Conservation (phyloP, 2,888 invertebrate genomes). For the Amphipoea oculea region DNA sequence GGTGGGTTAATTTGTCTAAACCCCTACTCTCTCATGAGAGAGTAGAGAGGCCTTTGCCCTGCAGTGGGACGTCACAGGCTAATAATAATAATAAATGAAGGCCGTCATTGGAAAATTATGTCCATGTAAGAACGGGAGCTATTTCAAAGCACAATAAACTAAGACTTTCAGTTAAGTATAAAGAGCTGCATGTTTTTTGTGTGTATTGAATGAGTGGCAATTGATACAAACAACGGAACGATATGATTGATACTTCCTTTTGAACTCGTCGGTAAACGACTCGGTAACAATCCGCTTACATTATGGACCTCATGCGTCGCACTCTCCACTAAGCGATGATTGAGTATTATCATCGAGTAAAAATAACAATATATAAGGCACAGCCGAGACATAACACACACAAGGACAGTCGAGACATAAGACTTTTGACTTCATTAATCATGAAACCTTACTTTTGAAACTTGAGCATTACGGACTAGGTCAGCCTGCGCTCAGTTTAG, state of each 20-base stretch:
- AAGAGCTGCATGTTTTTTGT: conserved; percentile 7
- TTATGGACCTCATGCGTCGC: conserved; percentile 25
- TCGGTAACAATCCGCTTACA: conserved; percentile 17
- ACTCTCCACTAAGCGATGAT: conserved; percentile 14
- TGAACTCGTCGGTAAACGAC: conserved; percentile 19
- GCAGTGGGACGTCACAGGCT: too few relatives aligned
- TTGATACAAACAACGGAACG: conserved; percentile 37
- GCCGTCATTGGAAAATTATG: not conserved
- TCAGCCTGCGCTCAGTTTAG: too few relatives aligned
- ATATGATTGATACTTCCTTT: conserved; percentile 51
- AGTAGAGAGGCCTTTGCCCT: too few relatives aligned
- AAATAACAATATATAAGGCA: not conserved
- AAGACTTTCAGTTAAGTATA: not conserved
- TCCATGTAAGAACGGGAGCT: not conserved
- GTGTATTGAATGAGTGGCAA: conserved; percentile 33
- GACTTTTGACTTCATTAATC: too few relatives aligned
- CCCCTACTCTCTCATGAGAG: too few relatives aligned
- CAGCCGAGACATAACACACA: not conserved
- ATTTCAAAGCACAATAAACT: not conserved
- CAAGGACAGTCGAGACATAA: not conserved
- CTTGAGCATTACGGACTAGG: too few relatives aligned
- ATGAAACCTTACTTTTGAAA: too few relatives aligned
- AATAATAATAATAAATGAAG: too few relatives aligned
- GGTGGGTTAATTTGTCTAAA: too few relatives aligned
- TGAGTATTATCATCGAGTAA: not conserved